These are phyloP conservation scores for Rhinoderma darwinii DNA, from an alignment of 2,113 vertebrate genomes.

Conservation along the genomic window DNA sequence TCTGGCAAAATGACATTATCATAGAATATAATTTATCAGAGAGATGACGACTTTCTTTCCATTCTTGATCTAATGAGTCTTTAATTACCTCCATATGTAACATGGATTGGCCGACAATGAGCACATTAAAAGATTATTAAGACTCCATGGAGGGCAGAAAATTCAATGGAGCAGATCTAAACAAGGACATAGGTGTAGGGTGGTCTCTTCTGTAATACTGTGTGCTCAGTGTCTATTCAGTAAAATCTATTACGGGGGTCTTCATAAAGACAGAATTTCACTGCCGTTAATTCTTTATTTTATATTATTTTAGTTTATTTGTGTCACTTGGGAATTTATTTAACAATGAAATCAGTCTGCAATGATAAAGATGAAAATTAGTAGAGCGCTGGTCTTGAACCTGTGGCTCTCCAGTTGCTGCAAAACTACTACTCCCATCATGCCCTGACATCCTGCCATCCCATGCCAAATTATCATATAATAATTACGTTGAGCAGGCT, in stretches of 20 bases:
- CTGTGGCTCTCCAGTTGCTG: too few relatives aligned
- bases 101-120: slow-evolving; percentile 50
- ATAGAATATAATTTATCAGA: slow-evolving; percentile 49
- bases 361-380: too few relatives aligned
- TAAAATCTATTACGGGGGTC: not conserved
- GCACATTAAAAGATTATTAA: slow-evolving; percentile 60
- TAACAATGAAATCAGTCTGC: too few relatives aligned
- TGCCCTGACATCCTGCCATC: too few relatives aligned
- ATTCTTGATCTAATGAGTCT: slow-evolving; percentile 54
- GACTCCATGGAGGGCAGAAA: slow-evolving; percentile 46
- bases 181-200: slow-evolving; percentile 25
- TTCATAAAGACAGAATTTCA: not conserved
- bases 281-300: too few relatives aligned
- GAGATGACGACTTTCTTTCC: slow-evolving; percentile 43
- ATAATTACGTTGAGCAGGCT: too few relatives aligned
- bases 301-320: too few relatives aligned
- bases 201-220: not conserved
- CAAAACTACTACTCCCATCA: too few relatives aligned
- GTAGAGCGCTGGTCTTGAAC: too few relatives aligned
- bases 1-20: slow-evolving; percentile 55
- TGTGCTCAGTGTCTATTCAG: not conserved
- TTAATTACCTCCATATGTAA: slow-evolving; percentile 60
- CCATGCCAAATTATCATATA: too few relatives aligned
- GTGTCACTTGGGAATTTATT: too few relatives aligned
- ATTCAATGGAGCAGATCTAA: slow-evolving; percentile 12